Base-by-base conservation (phyloP, 2,113 vertebrate species). In the Monopterus albus region DNA sequence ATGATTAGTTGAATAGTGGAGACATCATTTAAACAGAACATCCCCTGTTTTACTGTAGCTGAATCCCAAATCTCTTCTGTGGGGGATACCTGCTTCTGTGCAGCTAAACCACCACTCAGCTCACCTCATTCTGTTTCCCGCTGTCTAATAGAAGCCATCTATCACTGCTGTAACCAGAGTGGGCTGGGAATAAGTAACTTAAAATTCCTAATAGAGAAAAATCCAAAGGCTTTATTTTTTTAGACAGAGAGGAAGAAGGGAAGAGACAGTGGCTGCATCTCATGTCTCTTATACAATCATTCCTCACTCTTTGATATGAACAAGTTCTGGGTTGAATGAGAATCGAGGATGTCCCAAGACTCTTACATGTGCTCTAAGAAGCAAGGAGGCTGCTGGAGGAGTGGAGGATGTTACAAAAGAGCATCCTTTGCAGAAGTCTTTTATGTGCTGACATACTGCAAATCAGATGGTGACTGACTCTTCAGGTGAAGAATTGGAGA, bases 121-220 rank as follows among this genome's bases (percentile, higher is more conserved):
- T 84, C 60, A 65, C 87, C 87, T 82, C 81, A 90, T 86, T 90
- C 87, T 86, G 81, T 87, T 77, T 63, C 40, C 81, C 63, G 64
- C 45, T 31, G 55, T 47, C 46, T 79, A 40, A 56, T 12, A 55
- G 58, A 51, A 83, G 64, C 11, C 33, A 42, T 79, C 49, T 55
- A 63, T 74, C 78, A 55, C 70, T 29, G 50, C 57, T 46, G 49
- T 53, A 59, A 76, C 67, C 36, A 71, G 13, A 66, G 61, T n/a
- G 39, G 35, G 64, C 45, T 31, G 28, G 65, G 57, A 65, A 53
- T 26, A 64, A 50, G 29, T 46, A 26, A 63, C 28, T 33, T 2
- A 1, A 67, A 39, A 57, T 77, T 78, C 47, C 53, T 35, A 21
- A 60, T 26, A 17, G 38, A 63, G 42, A 70, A 38, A 49, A 72